phyloP scores from a whole-genome alignment of 2,113 vertebrate genomes.

The Ameiurus melas region DNA sequence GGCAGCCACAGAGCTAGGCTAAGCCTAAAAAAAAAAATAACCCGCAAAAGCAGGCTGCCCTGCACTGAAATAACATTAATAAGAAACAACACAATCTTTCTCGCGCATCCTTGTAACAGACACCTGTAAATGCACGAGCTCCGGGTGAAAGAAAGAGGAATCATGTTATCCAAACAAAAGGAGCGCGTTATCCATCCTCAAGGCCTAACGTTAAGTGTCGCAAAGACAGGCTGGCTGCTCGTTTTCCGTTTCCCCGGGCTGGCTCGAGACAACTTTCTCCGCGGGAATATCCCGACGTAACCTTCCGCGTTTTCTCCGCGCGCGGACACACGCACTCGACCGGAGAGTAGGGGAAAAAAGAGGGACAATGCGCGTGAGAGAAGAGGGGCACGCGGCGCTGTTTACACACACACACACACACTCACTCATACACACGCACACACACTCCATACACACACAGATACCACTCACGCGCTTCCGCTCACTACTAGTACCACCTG shows the following conservation, averaged over 20 bases:
- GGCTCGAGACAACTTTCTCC: slow-evolving; percentile 54
- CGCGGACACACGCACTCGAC: slow-evolving; percentile 25
- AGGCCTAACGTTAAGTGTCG: slow-evolving; percentile 12
- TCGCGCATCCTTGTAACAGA: neutral
- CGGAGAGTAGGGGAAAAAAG: slow-evolving; percentile 26
- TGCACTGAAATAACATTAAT: neutral
- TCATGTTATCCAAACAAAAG: neutral
- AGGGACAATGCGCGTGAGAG: slow-evolving; percentile 48
- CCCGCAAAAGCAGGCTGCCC: no score
- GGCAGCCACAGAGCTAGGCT: neutral
- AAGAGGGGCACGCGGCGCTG: slow-evolving; percentile 42
- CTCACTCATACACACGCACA: neutral
- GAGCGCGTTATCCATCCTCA: neutral
- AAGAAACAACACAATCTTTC: neutral
- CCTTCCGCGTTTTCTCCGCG: slow-evolving; percentile 31
- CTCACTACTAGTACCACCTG: slow-evolving; percentile 68
- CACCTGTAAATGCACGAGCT: slow-evolving; percentile 2
- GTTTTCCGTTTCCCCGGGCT: neutral
- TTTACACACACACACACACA: slow-evolving; percentile 39
- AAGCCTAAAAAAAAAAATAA: neutral
- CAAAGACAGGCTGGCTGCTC: neutral
- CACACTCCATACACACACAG: neutral
- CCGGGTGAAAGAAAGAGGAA: neutral
- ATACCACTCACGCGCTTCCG: slow-evolving; percentile 24
- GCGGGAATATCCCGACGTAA: slow-evolving; percentile 51